phyloP scores from a whole-genome alignment of 2,797 vertebrate genomes.

The Hipposideros larvatus region DNA sequence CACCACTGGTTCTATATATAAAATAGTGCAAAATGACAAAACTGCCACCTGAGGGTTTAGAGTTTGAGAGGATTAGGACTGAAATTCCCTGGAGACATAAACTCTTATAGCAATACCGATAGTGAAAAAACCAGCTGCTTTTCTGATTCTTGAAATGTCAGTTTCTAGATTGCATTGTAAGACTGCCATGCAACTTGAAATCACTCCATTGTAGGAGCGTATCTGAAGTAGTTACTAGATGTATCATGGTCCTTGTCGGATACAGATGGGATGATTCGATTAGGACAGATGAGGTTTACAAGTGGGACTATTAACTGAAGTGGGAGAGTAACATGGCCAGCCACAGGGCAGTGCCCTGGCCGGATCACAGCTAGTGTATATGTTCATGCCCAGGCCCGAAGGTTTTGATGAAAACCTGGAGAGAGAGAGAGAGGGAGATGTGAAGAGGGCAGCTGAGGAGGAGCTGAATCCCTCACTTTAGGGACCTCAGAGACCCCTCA shows the following conservation, averaged over 20 bases:
- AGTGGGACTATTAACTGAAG: background rate
- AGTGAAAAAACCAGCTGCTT: slow-evolving; percentile 63
- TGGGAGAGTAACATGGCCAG: background rate
- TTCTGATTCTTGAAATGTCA: background rate
- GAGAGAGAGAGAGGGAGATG: background rate
- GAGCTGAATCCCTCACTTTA: background rate
- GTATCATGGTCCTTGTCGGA: background rate
- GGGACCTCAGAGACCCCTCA: background rate
- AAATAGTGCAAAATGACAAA: slow-evolving; percentile 64
- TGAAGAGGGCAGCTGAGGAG: background rate
- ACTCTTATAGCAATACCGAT: slow-evolving; percentile 55
- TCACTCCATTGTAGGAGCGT: background rate
- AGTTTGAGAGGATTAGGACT: slow-evolving; percentile 59
- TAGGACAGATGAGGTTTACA: background rate
- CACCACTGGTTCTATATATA: slow-evolving; percentile 57
- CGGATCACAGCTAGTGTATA: fast-evolving
- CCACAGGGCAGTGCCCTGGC: background rate
- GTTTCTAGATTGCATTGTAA: background rate
- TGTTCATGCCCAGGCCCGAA: too few relatives aligned
- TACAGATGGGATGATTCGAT: background rate
- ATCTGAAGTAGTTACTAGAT: background rate
- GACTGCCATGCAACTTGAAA: background rate
- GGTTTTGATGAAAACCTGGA: background rate
- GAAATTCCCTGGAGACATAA: slow-evolving; percentile 58
- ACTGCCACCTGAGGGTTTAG: slow-evolving; percentile 72